Evolutionary conservation across 2,888 invertebrate genomes (phyloP), one percentile per base, ranked within the genome.

Genomic region (Ectemnius cavifrons): DNA sequence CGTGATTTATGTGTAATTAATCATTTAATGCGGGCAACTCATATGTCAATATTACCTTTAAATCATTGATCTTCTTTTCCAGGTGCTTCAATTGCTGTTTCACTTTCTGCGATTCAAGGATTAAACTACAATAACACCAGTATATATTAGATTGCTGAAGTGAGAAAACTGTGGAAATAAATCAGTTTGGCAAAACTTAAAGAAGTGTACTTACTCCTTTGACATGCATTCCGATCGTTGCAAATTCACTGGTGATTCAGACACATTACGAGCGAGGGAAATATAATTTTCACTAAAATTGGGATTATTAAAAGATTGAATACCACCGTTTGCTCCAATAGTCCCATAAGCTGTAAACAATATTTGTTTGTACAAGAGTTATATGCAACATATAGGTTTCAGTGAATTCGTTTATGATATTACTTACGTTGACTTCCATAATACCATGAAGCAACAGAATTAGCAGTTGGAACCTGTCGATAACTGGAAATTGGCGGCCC

Each of bases 61-160:
- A 90, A 86, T 93, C 93, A 81, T 94, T 93, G 49, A 94, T 92
- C 86, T 94, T 93, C 78, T 93, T 93, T 79, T 94, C 94, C 71
- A 94, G 90, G 84, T 92, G 92, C 66, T 92, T 92, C 61, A 94
- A 87, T 84, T 94, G 94, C 74, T 93, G 91, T 84, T 93, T 93
- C 62, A 94, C 93, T 78, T 93, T 92, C 78, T 94, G 93, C 37
- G 93, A 93, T 86, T 94, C 94, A 18, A 92, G 92, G 46, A 93
- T 89, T 62, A 93, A 88, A 72, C 92, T 92, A 78, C 20, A 75
- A 68, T 37, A 6, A 37, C 8, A 37, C 8, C 37, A 1, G 37
- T 73, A 77, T 76, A 16, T 59, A 46, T 45, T 62, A 62, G 6
- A 62, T 45, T 23, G 2, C 0, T 23, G 18, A 14, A 28, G 2